Base-by-base conservation (phyloP, 2,797 vertebrate species). In the Aplochiton taeniatus region DNA sequence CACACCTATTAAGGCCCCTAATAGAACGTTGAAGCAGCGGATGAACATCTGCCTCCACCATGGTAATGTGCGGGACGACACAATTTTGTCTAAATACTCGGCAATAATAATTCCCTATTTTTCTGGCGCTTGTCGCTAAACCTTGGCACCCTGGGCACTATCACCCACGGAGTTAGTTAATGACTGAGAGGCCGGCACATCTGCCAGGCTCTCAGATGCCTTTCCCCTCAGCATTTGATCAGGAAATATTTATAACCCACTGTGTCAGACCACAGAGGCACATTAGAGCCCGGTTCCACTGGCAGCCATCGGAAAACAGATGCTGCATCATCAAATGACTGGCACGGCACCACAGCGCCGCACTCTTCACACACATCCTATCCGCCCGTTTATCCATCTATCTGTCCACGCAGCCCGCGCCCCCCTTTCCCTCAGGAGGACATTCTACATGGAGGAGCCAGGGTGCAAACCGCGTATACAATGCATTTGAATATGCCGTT, bases 201-300 rank as follows among this genome's bases (percentile, higher is more conserved):
- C 56, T 71, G 65, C 56, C 64, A 59, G 52, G 2, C 51, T 41
- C 57, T 62, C 65, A 76, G 69, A 76, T 72, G 72, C 57, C 55
- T 19, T 56, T 58, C 20, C 18, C 45, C 46, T 16, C 17, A 61
- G 19, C 49, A 61, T 70, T 71, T 55, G 75, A 74, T 74, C 58
- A 52, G 62, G 72, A 77, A 62, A 71, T 74, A 77, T 77, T 73
- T 70, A 77, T 77, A 77, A 74, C 58, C 58, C 58, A 63, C 66
- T 52, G 57, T 65, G 71, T 68, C 71, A 69, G 71, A 60, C 61
- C 58, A 51, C 64, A 42, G 49, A 10, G 46, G 50, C 59, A 66
- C 53, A 76, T 63, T 31, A 60, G 56, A 50, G 58, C 54, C 58
- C 46, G 69, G 57, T 62, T 65, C 66, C 66, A 72, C 62, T 52